Base-by-base conservation (phyloP, 1,140 invertebrate species). In the Drosophila pseudoananassae region DNA sequence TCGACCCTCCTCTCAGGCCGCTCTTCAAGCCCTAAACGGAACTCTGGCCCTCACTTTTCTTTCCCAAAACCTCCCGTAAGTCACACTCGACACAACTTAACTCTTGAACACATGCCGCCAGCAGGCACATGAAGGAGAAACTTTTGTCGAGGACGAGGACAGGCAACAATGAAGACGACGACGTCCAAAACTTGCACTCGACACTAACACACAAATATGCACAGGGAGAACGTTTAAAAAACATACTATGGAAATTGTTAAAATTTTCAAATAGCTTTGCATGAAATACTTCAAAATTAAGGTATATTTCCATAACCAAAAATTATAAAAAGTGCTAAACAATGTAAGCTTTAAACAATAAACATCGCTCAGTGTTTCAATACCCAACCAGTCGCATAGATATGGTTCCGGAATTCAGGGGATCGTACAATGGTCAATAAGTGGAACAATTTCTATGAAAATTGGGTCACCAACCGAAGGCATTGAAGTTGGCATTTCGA, bases 91-190 rank as follows among this genome's bases (percentile, higher is more conserved):
- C 75, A 81, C 73, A 85, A 85, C 82, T 85, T 85, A 88, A 88
- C 78, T 85, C 78, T 87, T 78, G 78, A 85, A 87, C 82, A 85
- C 83, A 88, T 85, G 82, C 82, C 83, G 82, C 82, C 82, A 88
- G 83, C 81, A 85, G 81, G 82, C 82, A 87, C 82, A 85, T 76
- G 59, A 65, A 78, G 75, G 78, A 70, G 83, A 82, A 85, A 85
- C 83, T 85, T 85, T 85, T 85, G 60, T 81, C 63, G 47, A 60
- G 43, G 73, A 75, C 50, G 55, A 55, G 61, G 59, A 70, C 53
- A 76, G 50, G 59, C 77, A 81, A 79, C 79, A 83, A 82, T 78
- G 80, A 83, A 83, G 81, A 84, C 72, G 81, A 83, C 65, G 78
- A 78, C 76, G 81, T 83, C 76, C 77, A 74, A 76, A 84, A 84